phyloP scores from a whole-genome alignment of 1,140 invertebrate genomes.

The Pygmarrhopalites habei region DNA sequence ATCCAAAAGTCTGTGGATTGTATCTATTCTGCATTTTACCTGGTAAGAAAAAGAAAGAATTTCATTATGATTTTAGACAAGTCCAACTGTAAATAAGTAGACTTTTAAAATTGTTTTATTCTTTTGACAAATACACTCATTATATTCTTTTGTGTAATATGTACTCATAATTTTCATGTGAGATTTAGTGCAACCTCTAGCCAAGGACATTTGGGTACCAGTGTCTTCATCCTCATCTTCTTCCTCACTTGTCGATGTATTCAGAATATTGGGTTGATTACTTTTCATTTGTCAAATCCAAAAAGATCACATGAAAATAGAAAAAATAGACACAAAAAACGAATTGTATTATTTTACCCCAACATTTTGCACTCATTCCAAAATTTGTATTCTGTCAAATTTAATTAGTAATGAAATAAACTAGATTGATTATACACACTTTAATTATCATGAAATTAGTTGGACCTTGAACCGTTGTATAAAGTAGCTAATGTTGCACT shows the following conservation, averaged over 20 bases:
- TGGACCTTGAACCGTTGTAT: too few species aligned
- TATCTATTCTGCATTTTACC: conserved; percentile 24
- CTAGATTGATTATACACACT: background rate
- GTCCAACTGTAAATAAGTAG: too few species aligned
- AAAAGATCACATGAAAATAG: too few species aligned
- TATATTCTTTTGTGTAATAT: conserved; percentile 16
- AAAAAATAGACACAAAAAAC: too few species aligned
- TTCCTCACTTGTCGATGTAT: conserved; percentile 37
- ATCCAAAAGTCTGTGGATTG: conserved; percentile 27
- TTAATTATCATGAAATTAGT: too few species aligned
- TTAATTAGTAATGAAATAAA: background rate
- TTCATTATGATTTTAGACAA: too few species aligned
- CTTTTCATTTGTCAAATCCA: too few species aligned
- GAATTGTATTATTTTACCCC: background rate
- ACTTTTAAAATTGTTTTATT: too few species aligned
- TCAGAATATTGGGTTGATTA: conserved; percentile 36
- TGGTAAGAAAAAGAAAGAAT: too few species aligned
- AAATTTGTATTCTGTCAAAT: background rate
- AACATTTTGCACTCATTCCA: background rate
- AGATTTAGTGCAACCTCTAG: too few species aligned
- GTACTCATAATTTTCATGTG: conserved; percentile 4
- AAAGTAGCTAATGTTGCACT: too few species aligned
- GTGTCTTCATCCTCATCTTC: conserved; percentile 29
- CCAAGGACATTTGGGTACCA: conserved; percentile 17
- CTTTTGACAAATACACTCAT: too few species aligned